phyloP scores from a whole-genome alignment of 1,140 invertebrate species.

The Caenorhabditis briggsae region DNA sequence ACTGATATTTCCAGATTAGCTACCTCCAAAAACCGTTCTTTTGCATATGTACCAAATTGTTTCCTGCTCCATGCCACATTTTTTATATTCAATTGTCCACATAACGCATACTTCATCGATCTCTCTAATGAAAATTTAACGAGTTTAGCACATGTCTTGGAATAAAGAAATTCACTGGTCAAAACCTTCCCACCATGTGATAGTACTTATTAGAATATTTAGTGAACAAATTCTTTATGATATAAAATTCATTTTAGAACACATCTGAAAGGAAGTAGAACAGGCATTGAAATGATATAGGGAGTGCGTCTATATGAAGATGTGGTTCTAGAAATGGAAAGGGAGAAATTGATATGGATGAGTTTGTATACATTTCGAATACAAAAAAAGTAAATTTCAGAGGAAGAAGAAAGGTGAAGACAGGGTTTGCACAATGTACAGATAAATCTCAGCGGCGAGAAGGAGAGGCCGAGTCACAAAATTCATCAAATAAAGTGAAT shows the following conservation, averaged over 20 bases:
- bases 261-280: neutral
- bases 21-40: slow-evolving; percentile 9
- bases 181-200: neutral
- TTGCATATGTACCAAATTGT: neutral
- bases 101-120: too few relatives aligned
- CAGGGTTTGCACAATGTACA: slow-evolving; percentile 43
- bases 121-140: neutral
- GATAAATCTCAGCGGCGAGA: neutral
- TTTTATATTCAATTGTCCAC: neutral
- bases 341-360: slow-evolving; percentile 19
- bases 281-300: neutral
- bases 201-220: neutral
- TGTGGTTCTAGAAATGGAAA: neutral
- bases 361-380: neutral
- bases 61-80: too few relatives aligned
- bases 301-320: neutral
- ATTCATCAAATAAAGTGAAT: slow-evolving; percentile 13
- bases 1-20: neutral
- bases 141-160: neutral
- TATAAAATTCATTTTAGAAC: slow-evolving; percentile 5
- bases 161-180: neutral
- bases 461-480: neutral
- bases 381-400: neutral
- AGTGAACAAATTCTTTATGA: neutral
- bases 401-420: neutral